phyloP scores from a whole-genome alignment of 2,888 invertebrate species.

The Meteorus cinctellus region DNA sequence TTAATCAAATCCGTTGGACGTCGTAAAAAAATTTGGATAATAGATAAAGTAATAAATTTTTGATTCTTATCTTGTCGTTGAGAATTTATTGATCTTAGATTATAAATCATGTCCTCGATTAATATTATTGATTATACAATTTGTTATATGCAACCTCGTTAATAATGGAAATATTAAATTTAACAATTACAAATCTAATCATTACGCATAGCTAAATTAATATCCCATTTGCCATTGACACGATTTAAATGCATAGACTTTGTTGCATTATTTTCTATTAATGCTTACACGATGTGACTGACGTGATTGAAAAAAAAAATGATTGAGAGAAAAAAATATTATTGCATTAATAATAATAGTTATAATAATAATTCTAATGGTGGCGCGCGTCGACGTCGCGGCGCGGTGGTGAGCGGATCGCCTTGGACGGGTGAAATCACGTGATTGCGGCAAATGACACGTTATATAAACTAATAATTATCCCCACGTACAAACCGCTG shows the following conservation, averaged over 20 bases:
- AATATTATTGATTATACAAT: neutral
- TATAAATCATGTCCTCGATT: neutral
- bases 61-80: neutral
- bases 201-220: constrained; percentile 2
- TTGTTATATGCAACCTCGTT: constrained; percentile 4
- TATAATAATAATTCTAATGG: neutral
- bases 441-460: constrained; percentile 72
- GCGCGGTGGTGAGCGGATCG: constrained; percentile 69
- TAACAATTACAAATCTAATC: neutral
- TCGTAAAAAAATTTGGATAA: neutral
- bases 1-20: too few species aligned
- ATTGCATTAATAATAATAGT: constrained; percentile 10
- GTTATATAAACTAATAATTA: constrained; percentile 72
- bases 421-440: constrained; percentile 70
- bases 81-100: too few species aligned
- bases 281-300: neutral
- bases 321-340: neutral
- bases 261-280: constrained; percentile 10
- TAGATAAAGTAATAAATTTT: constrained; percentile 30
- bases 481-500: constrained; percentile 52
- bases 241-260: neutral
- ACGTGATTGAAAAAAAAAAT: neutral
- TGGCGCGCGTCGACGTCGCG: constrained; percentile 42
- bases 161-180: constrained; percentile 5
- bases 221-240: constrained; percentile 8